phyloP scores from a whole-genome alignment of 2,113 vertebrate genomes.

The Chloropsis cyanopogon region DNA sequence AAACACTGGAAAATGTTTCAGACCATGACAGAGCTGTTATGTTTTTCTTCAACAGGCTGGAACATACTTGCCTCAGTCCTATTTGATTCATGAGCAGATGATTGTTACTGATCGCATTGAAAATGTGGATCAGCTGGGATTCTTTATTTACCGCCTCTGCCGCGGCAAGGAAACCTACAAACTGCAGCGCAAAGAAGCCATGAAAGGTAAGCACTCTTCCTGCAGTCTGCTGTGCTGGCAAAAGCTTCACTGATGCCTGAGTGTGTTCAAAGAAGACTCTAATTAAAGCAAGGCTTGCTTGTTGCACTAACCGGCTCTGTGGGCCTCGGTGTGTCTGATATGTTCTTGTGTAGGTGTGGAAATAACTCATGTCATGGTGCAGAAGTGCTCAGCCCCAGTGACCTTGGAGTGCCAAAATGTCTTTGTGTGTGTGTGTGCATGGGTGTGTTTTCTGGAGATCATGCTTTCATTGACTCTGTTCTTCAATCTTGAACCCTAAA shows the following conservation, averaged over 20 bases:
- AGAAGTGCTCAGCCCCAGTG: not conserved
- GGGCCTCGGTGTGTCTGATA: not conserved
- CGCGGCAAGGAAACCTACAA: conserved; percentile 88
- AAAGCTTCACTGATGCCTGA: not conserved
- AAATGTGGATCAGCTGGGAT: conserved; percentile 84
- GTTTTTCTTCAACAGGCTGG: conserved; percentile 78
- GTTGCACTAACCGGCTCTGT: not conserved
- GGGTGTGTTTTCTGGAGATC: not conserved
- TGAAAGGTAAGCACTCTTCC: conserved; percentile 74
- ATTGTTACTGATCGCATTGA: conserved; percentile 93
- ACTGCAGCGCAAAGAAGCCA: conserved; percentile 84
- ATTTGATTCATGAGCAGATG: conserved; percentile 94
- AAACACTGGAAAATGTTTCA: not conserved
- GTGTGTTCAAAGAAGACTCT: not conserved
- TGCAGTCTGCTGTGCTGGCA: not conserved
- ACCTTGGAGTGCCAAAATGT: not conserved
- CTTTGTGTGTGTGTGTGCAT: not conserved
- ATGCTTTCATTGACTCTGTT: not conserved
- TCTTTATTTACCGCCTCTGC: conserved; percentile 89
- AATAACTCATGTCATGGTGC: not conserved
- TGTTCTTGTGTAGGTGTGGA: not conserved
- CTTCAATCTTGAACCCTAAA: not conserved
- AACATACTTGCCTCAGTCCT: conserved; percentile 93
- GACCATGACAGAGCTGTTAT: not conserved
- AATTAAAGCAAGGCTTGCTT: not conserved